These are phyloP conservation scores for Ferrisia virgata DNA, from an alignment of 2,888 invertebrate genomes.

Conservation along the genomic window DNA sequence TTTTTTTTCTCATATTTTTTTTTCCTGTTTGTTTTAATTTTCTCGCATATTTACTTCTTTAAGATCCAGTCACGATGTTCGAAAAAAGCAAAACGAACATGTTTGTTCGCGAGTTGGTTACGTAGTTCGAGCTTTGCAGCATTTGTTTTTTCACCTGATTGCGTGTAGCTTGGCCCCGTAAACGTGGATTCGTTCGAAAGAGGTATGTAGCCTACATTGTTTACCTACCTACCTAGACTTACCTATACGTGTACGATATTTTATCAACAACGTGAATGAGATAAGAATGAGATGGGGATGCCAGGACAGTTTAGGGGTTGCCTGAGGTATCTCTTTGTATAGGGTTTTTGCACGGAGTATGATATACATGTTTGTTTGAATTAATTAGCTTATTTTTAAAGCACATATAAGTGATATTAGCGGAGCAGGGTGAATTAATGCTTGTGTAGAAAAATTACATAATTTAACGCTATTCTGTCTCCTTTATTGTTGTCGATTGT, in stretches of 20 bases:
- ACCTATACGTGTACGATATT: not conserved
- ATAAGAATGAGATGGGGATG: no score
- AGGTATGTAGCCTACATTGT: not conserved
- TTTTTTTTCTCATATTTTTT: conserved; percentile 25
- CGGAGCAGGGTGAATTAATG: no score
- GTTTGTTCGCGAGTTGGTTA: conserved; percentile 23
- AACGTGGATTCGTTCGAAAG: no score
- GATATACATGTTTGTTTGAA: no score
- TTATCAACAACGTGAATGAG: no score
- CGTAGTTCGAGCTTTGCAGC: no score
- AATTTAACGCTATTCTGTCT: not conserved
- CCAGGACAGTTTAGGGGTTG: no score
- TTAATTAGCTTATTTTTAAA: no score
- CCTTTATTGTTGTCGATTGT: not conserved
- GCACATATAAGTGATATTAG: no score
- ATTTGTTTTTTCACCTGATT: not conserved
- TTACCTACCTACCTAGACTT: not conserved
- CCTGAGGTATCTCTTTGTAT: no score
- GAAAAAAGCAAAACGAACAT: conserved; percentile 42
- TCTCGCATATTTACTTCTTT: conserved; percentile 43
- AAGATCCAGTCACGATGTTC: conserved; percentile 39
- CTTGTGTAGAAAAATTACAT: not conserved
- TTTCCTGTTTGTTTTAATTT: conserved; percentile 33
- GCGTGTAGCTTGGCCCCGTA: not conserved
- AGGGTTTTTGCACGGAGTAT: no score